Evolutionary conservation across 53 echinoderm and acorn worm genomes (phyloP).

Genomic region (Arbacia lixula): DNA sequence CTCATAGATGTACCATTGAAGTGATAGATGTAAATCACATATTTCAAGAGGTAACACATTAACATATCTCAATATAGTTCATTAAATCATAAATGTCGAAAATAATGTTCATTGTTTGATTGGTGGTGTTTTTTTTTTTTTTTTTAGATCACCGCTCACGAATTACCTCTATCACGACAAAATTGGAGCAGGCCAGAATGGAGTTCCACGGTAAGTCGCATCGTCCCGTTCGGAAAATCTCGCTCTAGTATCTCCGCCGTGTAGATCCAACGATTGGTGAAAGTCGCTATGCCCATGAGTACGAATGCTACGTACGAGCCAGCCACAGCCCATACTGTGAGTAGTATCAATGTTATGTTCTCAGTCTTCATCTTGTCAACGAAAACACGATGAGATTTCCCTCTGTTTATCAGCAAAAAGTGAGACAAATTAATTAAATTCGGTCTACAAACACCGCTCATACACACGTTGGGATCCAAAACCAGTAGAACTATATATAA

Average conservation of each 20-base stretch:
- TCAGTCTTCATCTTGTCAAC: conserved; percentile 56
- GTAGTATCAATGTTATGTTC: conserved; percentile 58
- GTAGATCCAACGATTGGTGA: conserved; percentile 80
- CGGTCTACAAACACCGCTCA: no score
- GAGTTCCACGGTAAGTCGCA: conserved; percentile 43
- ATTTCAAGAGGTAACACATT: no score
- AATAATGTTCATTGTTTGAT: neutral
- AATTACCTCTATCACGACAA: conserved; percentile 72
- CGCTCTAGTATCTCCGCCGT: conserved; percentile 65
- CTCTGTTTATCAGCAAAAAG: no score
- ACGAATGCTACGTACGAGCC: conserved; percentile 73
- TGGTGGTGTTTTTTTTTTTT: no score
- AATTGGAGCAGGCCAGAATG: conserved; percentile 74
- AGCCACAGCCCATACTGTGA: conserved; percentile 83
- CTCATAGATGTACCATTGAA: no score
- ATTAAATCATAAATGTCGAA: neutral
- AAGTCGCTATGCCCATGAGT: conserved; percentile 71
- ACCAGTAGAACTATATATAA: no score
- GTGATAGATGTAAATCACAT: no score
- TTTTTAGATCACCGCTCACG: no score
- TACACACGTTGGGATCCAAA: no score
- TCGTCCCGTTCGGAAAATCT: conserved; percentile 65
- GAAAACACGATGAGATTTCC: no score
- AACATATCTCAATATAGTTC: neutral
- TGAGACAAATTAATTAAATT: no score